phyloP scores from a whole-genome alignment of 2,797 vertebrate genomes.

The Crocidura indochinensis region DNA sequence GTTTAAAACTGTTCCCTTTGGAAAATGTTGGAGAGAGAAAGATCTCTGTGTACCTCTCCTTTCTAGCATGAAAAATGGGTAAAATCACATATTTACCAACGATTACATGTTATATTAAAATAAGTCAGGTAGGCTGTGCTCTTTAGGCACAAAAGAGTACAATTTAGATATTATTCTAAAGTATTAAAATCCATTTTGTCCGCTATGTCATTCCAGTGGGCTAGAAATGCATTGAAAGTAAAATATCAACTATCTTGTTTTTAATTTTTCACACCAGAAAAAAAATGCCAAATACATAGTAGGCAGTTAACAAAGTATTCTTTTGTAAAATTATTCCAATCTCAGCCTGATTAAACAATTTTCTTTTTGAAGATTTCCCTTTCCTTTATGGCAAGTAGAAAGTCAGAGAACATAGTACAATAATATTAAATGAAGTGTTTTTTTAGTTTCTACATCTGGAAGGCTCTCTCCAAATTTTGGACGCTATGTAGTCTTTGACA shows the following conservation, averaged over 20 bases:
- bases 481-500: conserved; percentile 16
- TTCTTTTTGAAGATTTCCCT: conserved; percentile 22
- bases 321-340: conserved; percentile 34
- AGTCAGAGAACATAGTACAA: conserved; percentile 33
- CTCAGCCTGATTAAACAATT: background rate
- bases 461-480: conserved; percentile 41
- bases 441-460: conserved; percentile 5
- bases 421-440: background rate
- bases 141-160: background rate
- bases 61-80: conserved; percentile 22
- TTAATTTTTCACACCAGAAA: conserved; percentile 11
- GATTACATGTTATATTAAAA: background rate
- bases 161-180: conserved; percentile 4
- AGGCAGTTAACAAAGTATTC: background rate
- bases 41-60: background rate
- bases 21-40: background rate
- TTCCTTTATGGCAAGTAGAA: conserved; percentile 42
- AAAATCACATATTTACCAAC: background rate
- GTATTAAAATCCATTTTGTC: background rate
- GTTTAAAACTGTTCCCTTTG: background rate
- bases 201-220: background rate
- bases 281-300: conserved; percentile 7
- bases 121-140: background rate
- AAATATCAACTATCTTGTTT: conserved; percentile 11
- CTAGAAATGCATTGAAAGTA: conserved; percentile 11